Percentiles rank a stretch among this genome's conserved stretches.
These are phyloP conservation scores for Drosophila pruinosa DNA, from an alignment of 1,140 invertebrate genomes.

Conservation along the genomic window DNA sequence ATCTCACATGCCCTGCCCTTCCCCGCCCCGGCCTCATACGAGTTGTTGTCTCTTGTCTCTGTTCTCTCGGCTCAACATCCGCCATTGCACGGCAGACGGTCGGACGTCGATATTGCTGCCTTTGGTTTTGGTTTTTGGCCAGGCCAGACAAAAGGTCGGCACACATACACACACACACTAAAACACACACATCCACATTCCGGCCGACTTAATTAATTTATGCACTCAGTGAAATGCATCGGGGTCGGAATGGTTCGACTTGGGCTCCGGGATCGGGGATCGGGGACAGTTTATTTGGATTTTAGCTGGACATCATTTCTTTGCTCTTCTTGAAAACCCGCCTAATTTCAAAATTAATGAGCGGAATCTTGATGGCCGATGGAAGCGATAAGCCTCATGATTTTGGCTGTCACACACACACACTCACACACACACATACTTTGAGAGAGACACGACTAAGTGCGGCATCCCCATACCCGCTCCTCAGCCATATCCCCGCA, in stretches of 20 bases:
- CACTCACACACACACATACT: conserved; percentile 16
- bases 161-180: conserved; percentile 32
- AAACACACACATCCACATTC: conserved; percentile 80
- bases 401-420: conserved; percentile 63
- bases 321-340: conserved; percentile 73
- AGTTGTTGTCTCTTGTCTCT: not conserved
- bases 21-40: no score
- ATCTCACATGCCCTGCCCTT: no score
- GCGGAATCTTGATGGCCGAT: conserved; percentile 82
- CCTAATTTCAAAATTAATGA: conserved; percentile 83
- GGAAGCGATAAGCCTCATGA: conserved; percentile 76
- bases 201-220: conserved; percentile 82
- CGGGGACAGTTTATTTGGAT: conserved; percentile 52
- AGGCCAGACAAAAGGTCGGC: conserved; percentile 82
- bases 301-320: conserved; percentile 71
- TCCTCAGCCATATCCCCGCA: conserved; percentile 18
- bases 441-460: conserved; percentile 22
- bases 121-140: conserved; percentile 20
- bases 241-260: no score
- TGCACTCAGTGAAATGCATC: conserved; percentile 71
- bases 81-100: conserved; percentile 46
- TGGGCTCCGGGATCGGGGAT: not conserved
- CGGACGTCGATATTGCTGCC: conserved; percentile 26
- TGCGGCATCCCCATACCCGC: conserved; percentile 25
- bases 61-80: conserved; percentile 33